Evolutionary conservation across 2,888 invertebrate species (phyloP), one percentile per base, ranked within the genome.

Genomic region (Aporophyla nigra): DNA sequence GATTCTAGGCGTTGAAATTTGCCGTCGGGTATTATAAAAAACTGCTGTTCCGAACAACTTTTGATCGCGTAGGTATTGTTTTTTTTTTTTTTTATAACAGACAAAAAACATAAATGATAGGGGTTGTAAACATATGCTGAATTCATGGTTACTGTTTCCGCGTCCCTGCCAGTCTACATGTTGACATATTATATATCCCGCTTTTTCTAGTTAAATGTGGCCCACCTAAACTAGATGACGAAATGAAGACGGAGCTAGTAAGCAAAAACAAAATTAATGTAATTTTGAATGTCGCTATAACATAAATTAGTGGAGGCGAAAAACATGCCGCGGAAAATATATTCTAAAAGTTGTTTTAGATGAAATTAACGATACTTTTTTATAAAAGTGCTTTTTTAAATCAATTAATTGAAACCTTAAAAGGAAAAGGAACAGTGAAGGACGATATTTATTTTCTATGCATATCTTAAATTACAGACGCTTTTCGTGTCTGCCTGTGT

Each of bases 181-280:
- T 53, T 53, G 9, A 9, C 6, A 67, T 4, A 56, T 56, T 75
- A n/a, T n/a, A n/a, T n/a, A 56, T 82, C 83, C 83, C 10, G 9
- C 0, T 59, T 79, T 63, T 53, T 9, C 14, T 14, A 9, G 0
- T 40, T 27, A 0, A 12, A 69, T 56, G 2, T 49, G 56, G 49
- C 19, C 40, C 2, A 40, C 76, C 76, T 82, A 83, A 73, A 51
- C 65, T 40, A n/a, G 40, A 80, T 80, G 80, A 85, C 73, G 83
- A 80, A 77, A 86, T 67, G 33, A 76, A 76, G 59, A 73, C 33
- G 12, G 62, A 49, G 19, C 58, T 70, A 71, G 82, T 83, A 76
- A 76, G 79, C 69, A 71, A 81, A 86, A 85, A 79, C 72, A 76
- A 80, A 80, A 81, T 82, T 82, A 83, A 83, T 87, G 58, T 82